Percentiles rank a stretch among this genome's conserved stretches.
Conservation (phyloP, 2,888 invertebrate genomes). For the Meliscaeva auricollis region DNA sequence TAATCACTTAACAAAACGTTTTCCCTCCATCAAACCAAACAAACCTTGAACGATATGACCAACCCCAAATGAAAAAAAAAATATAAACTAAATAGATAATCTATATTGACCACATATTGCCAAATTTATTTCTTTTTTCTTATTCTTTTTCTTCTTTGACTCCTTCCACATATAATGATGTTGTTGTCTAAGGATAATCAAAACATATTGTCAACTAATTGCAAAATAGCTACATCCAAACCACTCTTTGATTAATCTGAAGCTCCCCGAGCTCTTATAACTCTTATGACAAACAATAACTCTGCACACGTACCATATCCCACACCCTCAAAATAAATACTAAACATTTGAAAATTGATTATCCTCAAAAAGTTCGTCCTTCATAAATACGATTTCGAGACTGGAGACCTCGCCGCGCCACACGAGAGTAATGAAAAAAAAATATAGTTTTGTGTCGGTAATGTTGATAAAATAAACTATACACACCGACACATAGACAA, state of each 20-base stretch:
- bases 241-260: conserved; percentile 31
- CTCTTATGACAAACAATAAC: conserved; percentile 66
- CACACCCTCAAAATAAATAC: conserved; percentile 22
- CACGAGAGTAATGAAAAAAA: background rate
- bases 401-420: background rate
- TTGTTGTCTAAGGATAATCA: conserved; percentile 41
- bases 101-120: conserved; percentile 16
- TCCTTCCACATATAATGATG: conserved; percentile 12
- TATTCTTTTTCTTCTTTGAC: background rate
- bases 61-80: background rate
- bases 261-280: conserved; percentile 25
- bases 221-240: conserved; percentile 56
- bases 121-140: conserved; percentile 22
- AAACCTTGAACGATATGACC: conserved; percentile 11
- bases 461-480: conserved; percentile 29
- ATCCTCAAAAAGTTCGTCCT: conserved; percentile 49
- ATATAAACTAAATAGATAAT: background rate
- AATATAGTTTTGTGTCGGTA: conserved; percentile 7
- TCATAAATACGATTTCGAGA: conserved; percentile 6
- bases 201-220: conserved; percentile 67
- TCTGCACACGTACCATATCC: conserved; percentile 12
- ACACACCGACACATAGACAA: background rate
- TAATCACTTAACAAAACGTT: conserved; percentile 25
- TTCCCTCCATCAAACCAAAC: background rate
- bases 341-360: conserved; percentile 43